Base-by-base conservation (phyloP, 1,140 invertebrate species). In the Conus ventricosus region DNA sequence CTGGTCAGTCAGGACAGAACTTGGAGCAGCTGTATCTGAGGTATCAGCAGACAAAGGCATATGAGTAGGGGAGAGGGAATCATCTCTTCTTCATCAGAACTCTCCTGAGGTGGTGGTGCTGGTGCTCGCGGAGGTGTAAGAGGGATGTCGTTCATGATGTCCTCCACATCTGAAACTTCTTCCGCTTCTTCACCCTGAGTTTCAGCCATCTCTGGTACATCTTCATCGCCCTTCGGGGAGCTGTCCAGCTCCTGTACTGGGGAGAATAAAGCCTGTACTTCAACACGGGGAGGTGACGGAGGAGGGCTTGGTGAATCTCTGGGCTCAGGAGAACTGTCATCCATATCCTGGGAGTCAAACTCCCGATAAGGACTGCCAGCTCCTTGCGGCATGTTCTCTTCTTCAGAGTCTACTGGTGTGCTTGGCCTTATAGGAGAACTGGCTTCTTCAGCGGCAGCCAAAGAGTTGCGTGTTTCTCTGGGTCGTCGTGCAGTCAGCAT, bases 41-140 rank as follows among this genome's bases (percentile, higher is more conserved):
- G 85, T 83, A 11, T 88, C 88, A 55, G 71, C 85, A n/a, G 89
- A 90, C 84, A 88, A 84, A 27, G 89, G 87, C 57, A 87, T 85
- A 4, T 90, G 87, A 13, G 87, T 87, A 0, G 89, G 88, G 89
- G 89, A 10, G 89, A 90, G 23, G 85, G 85, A 27, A 88, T 89
- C 84, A 89, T 67, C 80, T 91, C 91, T 75, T 91, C 91, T 13
- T 91, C 88, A 80, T 87, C 89, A 53, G 90, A 90, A 57, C 88
- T 90, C 75, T 91, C 89, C 27, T 39, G 85, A 23, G 91, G 91
- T 15, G 89, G 89, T n/a, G 91, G 91, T 54, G 91, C 91, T 39
- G 91, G 91, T 23, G 91, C 91, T 87, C 91, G 39, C 1, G 91
- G 91, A 53, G 91, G 91, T 0, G 91, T 90, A 1, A 91, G 88